phyloP scores from a whole-genome alignment of 92 coral and sea anemone species.

The Metridium senile region DNA sequence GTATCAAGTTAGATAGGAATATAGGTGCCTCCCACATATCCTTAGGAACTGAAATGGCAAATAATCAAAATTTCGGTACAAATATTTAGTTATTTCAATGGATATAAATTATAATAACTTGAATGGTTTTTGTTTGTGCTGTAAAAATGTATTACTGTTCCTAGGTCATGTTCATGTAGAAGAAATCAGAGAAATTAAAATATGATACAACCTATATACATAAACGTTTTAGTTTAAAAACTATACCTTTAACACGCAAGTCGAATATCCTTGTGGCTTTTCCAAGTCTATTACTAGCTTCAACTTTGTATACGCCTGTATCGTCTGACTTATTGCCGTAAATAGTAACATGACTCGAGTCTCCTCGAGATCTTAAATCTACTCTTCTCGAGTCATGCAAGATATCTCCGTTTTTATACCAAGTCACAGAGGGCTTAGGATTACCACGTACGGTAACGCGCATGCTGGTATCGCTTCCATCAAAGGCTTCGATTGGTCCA shows the following conservation, averaged over 20 bases:
- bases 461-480: constrained; percentile 73
- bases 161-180: too few relatives aligned
- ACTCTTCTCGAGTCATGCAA: constrained; percentile 72
- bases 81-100: too few relatives aligned
- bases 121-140: too few relatives aligned
- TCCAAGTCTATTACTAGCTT: constrained; percentile 78
- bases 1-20: constrained; percentile 62
- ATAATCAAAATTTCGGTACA: too few relatives aligned
- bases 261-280: constrained; percentile 76
- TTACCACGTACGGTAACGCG: constrained; percentile 80
- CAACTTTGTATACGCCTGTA: constrained; percentile 77
- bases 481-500: constrained; percentile 55
- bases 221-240: neutral
- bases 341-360: constrained; percentile 70
- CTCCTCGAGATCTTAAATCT: constrained; percentile 70
- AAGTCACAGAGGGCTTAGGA: constrained; percentile 74
- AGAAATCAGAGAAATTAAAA: too few relatives aligned
- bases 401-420: constrained; percentile 70
- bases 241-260: constrained; percentile 77
- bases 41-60: constrained; percentile 68
- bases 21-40: constrained; percentile 79
- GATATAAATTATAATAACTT: too few relatives aligned
- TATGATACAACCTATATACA: too few relatives aligned
- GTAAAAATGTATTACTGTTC: too few relatives aligned
- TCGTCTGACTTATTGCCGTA: constrained; percentile 77